A percentile compares a stretch with the other conserved stretches of the same genome.
Conservation (phyloP, 2,888 invertebrate species). For the Torymus texanus region DNA sequence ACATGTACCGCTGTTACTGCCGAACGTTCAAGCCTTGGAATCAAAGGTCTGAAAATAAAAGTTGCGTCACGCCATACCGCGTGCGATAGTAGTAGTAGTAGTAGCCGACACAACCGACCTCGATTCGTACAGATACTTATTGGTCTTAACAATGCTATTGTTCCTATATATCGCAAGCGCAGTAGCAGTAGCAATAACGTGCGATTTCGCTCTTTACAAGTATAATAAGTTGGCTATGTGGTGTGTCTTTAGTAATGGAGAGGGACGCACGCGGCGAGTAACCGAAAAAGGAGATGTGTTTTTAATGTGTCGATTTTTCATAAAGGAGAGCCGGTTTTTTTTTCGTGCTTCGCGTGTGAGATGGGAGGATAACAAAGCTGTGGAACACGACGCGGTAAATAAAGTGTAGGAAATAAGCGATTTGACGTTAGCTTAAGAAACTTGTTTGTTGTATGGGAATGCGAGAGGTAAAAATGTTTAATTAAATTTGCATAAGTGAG, state of each 20-base stretch:
- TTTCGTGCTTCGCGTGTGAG: no score
- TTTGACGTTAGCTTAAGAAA: not conserved
- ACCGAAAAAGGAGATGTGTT: no score
- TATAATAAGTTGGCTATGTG: slow-evolving; percentile 8
- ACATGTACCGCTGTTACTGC: not conserved
- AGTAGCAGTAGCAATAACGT: no score
- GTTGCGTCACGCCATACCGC: slow-evolving; percentile 41
- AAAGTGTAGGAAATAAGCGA: not conserved
- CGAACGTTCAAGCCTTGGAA: slow-evolving; percentile 28
- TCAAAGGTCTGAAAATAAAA: slow-evolving; percentile 49
- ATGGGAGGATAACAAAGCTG: no score
- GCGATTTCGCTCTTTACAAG: slow-evolving; percentile 11
- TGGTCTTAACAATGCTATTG: slow-evolving; percentile 49
- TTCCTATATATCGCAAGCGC: not conserved
- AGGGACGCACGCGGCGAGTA: no score
- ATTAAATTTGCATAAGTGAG: no score
- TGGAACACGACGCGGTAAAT: no score
- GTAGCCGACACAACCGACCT: slow-evolving; percentile 29
- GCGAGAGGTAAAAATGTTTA: no score
- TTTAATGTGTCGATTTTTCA: no score
- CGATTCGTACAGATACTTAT: slow-evolving; percentile 44
- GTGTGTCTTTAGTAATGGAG: no score
- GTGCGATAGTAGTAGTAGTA: not conserved
- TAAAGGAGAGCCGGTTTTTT: no score
- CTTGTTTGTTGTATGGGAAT: no score